Evolutionary conservation across 2,797 vertebrate species (phyloP).

Genomic region (Betta splendens): DNA sequence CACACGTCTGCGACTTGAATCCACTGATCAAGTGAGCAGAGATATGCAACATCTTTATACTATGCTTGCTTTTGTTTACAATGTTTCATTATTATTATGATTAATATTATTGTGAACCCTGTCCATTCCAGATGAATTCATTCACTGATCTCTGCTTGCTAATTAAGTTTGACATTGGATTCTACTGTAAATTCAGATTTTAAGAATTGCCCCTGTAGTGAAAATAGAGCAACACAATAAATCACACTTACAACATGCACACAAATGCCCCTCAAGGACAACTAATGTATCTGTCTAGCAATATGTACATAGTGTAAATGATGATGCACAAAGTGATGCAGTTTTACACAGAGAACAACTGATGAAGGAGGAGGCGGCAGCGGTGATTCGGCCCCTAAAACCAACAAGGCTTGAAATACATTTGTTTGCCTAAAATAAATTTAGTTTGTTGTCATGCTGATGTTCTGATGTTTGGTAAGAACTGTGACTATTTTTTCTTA

Average conservation of each 20-base stretch:
- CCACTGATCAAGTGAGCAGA: constrained; percentile 37
- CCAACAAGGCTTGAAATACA: constrained; percentile 71
- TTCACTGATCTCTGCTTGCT: constrained; percentile 45
- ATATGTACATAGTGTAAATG: constrained; percentile 83
- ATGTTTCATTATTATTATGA: constrained; percentile 9
- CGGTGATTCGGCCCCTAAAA: constrained; percentile 65
- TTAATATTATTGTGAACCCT: constrained; percentile 31
- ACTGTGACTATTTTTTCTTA: constrained; percentile 83
- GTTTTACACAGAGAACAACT: constrained; percentile 61
- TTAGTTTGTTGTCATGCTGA: constrained; percentile 78
- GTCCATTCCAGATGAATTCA: constrained; percentile 17
- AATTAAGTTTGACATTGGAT: constrained; percentile 46
- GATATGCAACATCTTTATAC: constrained; percentile 71
- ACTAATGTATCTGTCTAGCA: constrained; percentile 56
- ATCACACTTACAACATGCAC: constrained; percentile 32
- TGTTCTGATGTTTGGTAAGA: constrained; percentile 80
- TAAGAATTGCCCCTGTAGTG: constrained; percentile 16
- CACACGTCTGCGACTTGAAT: constrained; percentile 49
- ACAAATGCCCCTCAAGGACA: constrained; percentile 37
- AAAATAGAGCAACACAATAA: constrained; percentile 26
- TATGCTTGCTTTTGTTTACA: constrained; percentile 76
- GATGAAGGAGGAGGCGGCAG: constrained; percentile 32
- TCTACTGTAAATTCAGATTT: constrained; percentile 42
- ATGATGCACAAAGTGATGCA: constrained; percentile 61
- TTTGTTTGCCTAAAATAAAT: constrained; percentile 66